These are phyloP conservation scores for Palythoa caribaeorum DNA, from an alignment of 92 coral and sea anemone genomes.

Conservation along the genomic window DNA sequence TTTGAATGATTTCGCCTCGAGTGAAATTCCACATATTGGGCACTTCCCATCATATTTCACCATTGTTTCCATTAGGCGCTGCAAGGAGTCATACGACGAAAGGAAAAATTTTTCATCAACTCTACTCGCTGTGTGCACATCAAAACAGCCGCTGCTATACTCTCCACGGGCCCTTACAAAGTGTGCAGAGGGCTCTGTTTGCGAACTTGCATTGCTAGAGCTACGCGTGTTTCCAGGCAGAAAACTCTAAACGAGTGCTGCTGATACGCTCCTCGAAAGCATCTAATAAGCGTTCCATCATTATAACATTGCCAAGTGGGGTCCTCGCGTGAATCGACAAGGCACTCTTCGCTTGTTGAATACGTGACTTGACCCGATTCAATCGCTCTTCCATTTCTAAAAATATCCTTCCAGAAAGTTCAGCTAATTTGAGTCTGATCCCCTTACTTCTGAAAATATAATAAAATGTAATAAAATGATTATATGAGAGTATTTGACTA, in stretches of 20 bases:
- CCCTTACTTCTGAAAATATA: too few relatives aligned
- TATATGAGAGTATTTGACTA: too few relatives aligned
- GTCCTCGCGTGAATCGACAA: conserved; percentile 3
- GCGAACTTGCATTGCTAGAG: neutral
- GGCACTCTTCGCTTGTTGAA: conserved; percentile 21
- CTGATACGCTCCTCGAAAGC: neutral
- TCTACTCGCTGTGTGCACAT: conserved; percentile 31
- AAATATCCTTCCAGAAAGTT: too few relatives aligned
- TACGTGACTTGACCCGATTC: conserved; percentile 20
- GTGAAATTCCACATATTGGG: conserved; percentile 22
- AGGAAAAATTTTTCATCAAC: conserved; percentile 30
- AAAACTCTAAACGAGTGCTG: neutral
- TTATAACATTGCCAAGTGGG: conserved; percentile 33
- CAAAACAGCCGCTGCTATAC: conserved; percentile 40
- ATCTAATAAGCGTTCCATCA: conserved; percentile 43
- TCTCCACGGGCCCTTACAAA: conserved; percentile 21
- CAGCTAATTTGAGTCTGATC: too few relatives aligned
- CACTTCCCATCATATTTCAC: conserved; percentile 33
- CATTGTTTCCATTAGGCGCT: conserved; percentile 21
- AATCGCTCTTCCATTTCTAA: conserved; percentile 42
- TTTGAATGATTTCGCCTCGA: neutral
- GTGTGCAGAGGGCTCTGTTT: conserved; percentile 21
- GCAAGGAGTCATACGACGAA: conserved; percentile 21
- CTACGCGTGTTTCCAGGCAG: neutral
- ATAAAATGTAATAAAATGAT: too few relatives aligned